Evolutionary conservation across 2,797 vertebrate species (phyloP).

Genomic region (Acipenser oxyrinchus): DNA sequence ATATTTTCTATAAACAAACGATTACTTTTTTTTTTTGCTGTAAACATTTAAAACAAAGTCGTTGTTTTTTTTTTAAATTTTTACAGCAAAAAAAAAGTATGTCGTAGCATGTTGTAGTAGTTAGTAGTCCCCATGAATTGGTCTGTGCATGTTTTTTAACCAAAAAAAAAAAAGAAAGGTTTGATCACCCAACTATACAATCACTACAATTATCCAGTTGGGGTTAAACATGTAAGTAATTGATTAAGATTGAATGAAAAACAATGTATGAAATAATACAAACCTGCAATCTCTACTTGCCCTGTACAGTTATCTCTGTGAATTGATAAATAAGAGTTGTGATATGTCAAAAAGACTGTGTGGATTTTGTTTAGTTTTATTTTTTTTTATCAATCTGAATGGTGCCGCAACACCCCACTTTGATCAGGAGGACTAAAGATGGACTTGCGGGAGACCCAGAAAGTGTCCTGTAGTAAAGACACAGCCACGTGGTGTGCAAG

Average conservation of each 20-base stretch:
- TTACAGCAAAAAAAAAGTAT: too few relatives aligned
- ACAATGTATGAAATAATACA: constrained; percentile 40
- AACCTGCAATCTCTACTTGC: constrained; percentile 36
- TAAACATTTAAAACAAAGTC: constrained; percentile 22
- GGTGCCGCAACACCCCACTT: too few relatives aligned
- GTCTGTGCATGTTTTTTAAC: constrained; percentile 44
- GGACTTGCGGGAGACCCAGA: neutral
- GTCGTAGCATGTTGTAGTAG: too few relatives aligned
- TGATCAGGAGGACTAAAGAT: neutral
- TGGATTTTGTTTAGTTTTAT: constrained; percentile 20
- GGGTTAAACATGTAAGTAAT: constrained; percentile 40
- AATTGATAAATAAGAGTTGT: constrained; percentile 56
- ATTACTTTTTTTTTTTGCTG: constrained; percentile 22
- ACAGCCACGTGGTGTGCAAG: neutral
- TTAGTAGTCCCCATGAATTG: too few relatives aligned
- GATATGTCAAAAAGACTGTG: constrained; percentile 40
- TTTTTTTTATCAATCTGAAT: neutral
- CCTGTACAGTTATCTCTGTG: constrained; percentile 51
- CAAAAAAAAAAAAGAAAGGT: constrained; percentile 11
- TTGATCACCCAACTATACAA: constrained; percentile 44
- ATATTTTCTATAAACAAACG: constrained; percentile 40
- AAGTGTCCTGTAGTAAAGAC: neutral
- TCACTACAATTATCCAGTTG: constrained; percentile 36
- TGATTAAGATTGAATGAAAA: constrained; percentile 42
- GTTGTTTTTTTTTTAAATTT: neutral